Evolutionary conservation across 1,140 invertebrate species (phyloP), one percentile per base, ranked within the genome.

Genomic region (Eueides isabella): DNA sequence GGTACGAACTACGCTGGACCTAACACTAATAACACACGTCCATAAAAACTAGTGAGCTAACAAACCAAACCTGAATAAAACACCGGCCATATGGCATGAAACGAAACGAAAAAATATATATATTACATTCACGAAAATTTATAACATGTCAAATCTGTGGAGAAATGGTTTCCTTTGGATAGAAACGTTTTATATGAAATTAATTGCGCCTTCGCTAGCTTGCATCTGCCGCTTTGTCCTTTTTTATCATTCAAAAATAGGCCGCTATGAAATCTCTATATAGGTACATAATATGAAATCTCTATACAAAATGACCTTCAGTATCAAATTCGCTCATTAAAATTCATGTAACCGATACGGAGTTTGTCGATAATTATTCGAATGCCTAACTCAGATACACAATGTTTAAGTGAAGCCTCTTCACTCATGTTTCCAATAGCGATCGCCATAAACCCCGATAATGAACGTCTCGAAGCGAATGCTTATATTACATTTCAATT

Each of bases 401-500:
- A 64, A 71, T 75, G 74, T 72, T 76, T 72, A 73, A 71, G 55
- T 65, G 76, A 75, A 75, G 48, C 68, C 64, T 71, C 61, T 64
- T 75, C 44, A 61, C 77, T 82, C 79, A 76, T 75, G 80, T 84
- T 84, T 80, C 79, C 55, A 83, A 85, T 81, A 82, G 76, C 72
- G 79, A 85, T 81, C 81, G 30, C 75, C 83, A 71, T 87, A 88
- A 89, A 80, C 80, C 82, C 74, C 81, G 82, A 86, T 90, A 89
- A 91, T 81, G 82, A 88, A 86, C 81, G 73, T 76, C 80, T 85
- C 78, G 81, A 85, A 85, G 80, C 84, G 73, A 87, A 84, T 85
- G 81, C 82, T 87, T 87, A 86, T 88, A 88, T 89, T 89, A 90
- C 86, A 89, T 90, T 92, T 90, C 88, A 90, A 92, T 92, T 90